Base-by-base conservation (phyloP, 2,888 invertebrate species). In the Nemapogon koenigi region DNA sequence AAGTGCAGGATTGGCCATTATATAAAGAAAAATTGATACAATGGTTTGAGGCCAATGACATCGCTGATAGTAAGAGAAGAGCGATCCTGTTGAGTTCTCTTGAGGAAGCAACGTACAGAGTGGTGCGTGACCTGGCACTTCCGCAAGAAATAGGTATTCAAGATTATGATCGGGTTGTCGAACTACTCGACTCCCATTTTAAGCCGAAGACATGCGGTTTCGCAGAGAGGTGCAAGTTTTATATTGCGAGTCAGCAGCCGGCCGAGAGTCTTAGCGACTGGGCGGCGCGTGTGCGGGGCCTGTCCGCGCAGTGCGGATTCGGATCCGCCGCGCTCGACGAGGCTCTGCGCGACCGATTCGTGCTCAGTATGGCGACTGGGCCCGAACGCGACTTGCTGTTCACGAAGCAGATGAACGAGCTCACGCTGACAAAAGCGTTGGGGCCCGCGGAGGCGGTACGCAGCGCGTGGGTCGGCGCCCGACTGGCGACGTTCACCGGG, bases 281-380 rank as follows among this genome's bases (percentile, higher is more conserved):
- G 46, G 41, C 43, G 4, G 43, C 45, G 4, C 37, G 46, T 3
- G 14, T 46, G 0, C 29, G 46, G n/a, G 41, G 46, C 0, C 13
- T 47, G 13, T 30, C 45, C 1, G 17, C 41, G 2, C 43, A 46
- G 7, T 48, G 48, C 16, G 40, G 25, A 1, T 48, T 48, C 16
- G 11, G 31, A 16, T 2, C 6, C 15, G 18, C 3, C 3, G 17
- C 40, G 22, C 6, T 48, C 17, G 42, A 46, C 1, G 47, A 47
- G 28, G 36, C 44, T 3, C 16, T 49, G n/a, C 39, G 43, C 1
- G 50, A 52, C 35, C 40, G 40, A 3, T 52, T 38, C 31, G 38
- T 31, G n/a, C 16, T 38, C 1, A 31, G 38, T 1, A 31, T 38
- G 38, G 2, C 17, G 7, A 11, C 14, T 3, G 31, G 38, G 2